These are phyloP conservation scores for Urosaurus nigricauda DNA, from an alignment of 2,797 vertebrate species.

Conservation along the genomic window DNA sequence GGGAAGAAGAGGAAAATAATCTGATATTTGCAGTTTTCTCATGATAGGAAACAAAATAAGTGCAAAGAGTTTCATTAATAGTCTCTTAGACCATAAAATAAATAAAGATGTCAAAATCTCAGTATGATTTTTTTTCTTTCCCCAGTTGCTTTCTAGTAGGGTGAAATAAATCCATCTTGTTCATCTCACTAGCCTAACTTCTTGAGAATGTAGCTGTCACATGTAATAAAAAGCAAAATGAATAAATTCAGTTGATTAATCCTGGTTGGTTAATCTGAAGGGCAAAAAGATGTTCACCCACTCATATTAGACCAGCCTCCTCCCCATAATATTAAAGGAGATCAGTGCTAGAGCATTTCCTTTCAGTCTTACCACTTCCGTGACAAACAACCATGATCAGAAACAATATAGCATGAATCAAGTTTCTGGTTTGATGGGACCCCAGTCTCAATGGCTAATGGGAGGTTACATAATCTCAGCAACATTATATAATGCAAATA, in stretches of 20 bases:
- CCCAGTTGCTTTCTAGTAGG: too few species aligned
- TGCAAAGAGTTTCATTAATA: not conserved
- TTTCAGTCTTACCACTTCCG: not conserved
- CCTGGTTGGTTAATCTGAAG: not conserved
- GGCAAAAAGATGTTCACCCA: not conserved
- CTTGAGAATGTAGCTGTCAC: too few species aligned
- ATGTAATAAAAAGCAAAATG: too few species aligned
- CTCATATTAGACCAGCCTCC: not conserved
- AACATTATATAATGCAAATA: not conserved
- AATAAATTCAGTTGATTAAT: not conserved
- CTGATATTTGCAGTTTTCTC: not conserved
- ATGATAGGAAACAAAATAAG: not conserved
- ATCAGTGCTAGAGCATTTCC: not conserved
- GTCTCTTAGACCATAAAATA: not conserved
- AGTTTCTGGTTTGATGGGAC: not conserved
- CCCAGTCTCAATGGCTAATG: not conserved
- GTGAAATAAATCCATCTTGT: too few species aligned
- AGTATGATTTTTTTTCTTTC: too few species aligned
- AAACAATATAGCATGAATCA: not conserved
- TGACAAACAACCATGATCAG: not conserved
- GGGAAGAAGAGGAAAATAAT: not conserved
- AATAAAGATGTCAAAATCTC: too few species aligned
- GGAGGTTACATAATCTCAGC: not conserved
- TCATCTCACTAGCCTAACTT: too few species aligned
- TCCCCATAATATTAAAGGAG: not conserved